Evolutionary conservation across 1,140 invertebrate genomes (phyloP), one percentile per base, ranked within the genome.

Genomic region (Ceratina australensis): DNA sequence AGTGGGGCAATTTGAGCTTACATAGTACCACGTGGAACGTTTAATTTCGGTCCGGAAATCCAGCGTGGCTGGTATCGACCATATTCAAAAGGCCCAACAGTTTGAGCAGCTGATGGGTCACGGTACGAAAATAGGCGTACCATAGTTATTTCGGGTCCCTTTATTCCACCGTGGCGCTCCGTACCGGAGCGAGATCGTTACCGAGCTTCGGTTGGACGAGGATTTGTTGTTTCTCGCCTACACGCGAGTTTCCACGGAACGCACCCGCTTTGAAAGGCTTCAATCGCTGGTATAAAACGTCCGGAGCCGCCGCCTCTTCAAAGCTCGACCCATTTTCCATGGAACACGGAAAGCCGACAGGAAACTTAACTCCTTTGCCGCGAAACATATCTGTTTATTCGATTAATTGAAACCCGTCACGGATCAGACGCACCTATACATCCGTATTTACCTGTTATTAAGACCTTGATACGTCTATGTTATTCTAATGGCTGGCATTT

Each of bases 211-310:
- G 79, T 81, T 72, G 63, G 66, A 81, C 79, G 66, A 77, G 81
- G 79, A 85, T 85, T 85, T 85, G 79, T 85, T 85, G 83, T 82
- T 85, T 72, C 72, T 84, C 74, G 65, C 60, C 61, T 72, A 67
- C 57, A 54, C 47, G 67, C 56, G 63, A 84, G 65, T 84, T 84
- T 84, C 68, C 78, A 80, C 64, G 71, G 78, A 80, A 77, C 52
- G 59, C 33, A 42, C 33, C 49, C 26, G 60, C 72, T 83, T 84
- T 84, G 81, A 83, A 69, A 69, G 78, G 57, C 52, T 80, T 73
- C 72, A 52, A 77, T 82, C 54, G 20, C 4, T 52, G 78, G 15
- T 68, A n/a, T 77, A 80, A 83, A 77, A 80, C 47, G 49, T 16
- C 54, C 16, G 28, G 52, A n/a, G n/a, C 52, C 13, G n/a, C n/a